Conservation (phyloP, 64 coral and sea anemone species). For the Pocillopora damicornis region DNA sequence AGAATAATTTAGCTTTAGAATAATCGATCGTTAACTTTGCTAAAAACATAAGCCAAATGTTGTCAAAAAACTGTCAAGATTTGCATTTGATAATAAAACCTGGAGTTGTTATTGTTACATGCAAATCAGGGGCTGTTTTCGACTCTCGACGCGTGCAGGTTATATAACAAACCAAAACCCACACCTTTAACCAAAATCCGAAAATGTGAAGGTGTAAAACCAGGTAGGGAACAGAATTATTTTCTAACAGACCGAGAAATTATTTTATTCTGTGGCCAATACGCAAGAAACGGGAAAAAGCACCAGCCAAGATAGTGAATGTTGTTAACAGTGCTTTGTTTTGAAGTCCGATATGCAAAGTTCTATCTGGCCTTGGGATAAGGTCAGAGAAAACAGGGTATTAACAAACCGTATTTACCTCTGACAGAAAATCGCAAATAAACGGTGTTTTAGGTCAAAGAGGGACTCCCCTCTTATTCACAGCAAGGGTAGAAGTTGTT, state of each 20-base stretch:
- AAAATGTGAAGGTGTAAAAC: not conserved
- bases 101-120: constrained; percentile 22
- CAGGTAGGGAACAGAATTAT: not conserved
- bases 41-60: not conserved
- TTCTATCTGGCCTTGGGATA: not conserved
- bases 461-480: not conserved
- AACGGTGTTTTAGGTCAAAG: not conserved
- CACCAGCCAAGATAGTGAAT: not conserved
- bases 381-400: not conserved
- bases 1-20: too few relatives aligned
- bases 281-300: not conserved
- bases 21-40: not conserved
- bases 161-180: not conserved
- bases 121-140: constrained; percentile 4
- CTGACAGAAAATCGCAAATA: not conserved
- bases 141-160: not conserved
- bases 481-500: not conserved
- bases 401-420: not conserved
- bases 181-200: not conserved
- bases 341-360: not conserved
- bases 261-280: not conserved
- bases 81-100: not conserved
- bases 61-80: not conserved
- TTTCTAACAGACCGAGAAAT: not conserved
- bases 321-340: not conserved